These are phyloP conservation scores for Octonoba sinensis DNA, from an alignment of 2,888 invertebrate genomes.

Conservation along the genomic window DNA sequence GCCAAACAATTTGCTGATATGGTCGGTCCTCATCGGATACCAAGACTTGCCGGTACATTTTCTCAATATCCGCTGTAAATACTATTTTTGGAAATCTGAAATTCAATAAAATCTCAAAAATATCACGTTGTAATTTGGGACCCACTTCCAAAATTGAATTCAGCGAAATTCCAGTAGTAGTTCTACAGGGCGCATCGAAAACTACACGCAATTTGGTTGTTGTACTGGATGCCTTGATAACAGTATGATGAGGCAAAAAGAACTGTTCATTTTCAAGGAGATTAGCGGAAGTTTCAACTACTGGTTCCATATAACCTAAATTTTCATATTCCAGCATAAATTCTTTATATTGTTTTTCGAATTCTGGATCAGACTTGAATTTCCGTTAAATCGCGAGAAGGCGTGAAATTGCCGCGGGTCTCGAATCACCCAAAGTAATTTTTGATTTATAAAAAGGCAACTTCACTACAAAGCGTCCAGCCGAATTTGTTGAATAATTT, in stretches of 20 bases:
- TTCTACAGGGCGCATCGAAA: neutral
- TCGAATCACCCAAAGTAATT: neutral
- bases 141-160: neutral
- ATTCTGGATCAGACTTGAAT: neutral
- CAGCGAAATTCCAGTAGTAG: neutral
- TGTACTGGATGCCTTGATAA: neutral
- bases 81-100: neutral
- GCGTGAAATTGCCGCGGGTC: neutral
- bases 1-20: too few species aligned
- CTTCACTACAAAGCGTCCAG: neutral
- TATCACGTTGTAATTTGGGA: neutral
- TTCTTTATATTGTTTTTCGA: neutral
- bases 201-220: neutral
- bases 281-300: too few species aligned
- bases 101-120: neutral
- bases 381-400: neutral
- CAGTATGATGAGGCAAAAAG: neutral
- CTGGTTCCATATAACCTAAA: neutral
- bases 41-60: neutral
- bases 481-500: neutral
- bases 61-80: neutral
- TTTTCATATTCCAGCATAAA: neutral
- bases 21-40: too few species aligned
- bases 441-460: neutral
- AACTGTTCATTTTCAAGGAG: neutral